phyloP scores from a whole-genome alignment of 2,113 vertebrate species.

The Glaucidium brasilianum region DNA sequence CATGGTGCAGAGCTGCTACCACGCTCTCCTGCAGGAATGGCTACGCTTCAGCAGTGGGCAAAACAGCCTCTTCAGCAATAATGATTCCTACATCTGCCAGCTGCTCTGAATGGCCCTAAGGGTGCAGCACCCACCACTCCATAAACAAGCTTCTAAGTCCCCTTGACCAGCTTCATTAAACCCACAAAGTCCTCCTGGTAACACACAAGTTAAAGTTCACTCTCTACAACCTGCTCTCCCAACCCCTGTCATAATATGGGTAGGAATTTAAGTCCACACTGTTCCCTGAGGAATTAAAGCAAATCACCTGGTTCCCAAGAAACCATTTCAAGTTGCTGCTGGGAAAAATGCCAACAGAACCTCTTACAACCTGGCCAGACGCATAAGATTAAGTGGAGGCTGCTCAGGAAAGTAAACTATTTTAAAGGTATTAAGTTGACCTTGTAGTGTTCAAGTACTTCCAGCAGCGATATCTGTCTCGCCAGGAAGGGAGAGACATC shows the following conservation, averaged over 20 bases:
- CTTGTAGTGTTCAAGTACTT: not conserved
- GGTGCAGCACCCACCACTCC: not conserved
- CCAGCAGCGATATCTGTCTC: not conserved
- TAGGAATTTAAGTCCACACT: not conserved
- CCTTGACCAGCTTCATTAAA: not conserved
- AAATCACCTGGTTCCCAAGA: not conserved
- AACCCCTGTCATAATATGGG: fast-evolving
- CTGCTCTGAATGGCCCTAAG: not conserved
- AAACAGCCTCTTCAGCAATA: not conserved
- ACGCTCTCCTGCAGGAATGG: fast-evolving
- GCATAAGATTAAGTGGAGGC: not conserved
- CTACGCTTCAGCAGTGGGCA: fast-evolving
- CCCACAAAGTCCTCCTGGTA: not conserved
- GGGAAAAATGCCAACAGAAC: not conserved
- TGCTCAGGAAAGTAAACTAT: not conserved
- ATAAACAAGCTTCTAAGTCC: not conserved
- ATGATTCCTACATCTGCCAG: not conserved
- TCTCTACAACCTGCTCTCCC: not conserved
- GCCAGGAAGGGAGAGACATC: not conserved
- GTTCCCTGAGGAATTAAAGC: not conserved
- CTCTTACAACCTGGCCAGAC: not conserved
- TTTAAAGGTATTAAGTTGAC: not conserved
- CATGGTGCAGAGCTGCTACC: not conserved
- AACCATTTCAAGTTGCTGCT: not conserved
- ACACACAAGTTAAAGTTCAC: not conserved